These are phyloP conservation scores for Vipera ursinii DNA, from an alignment of 2,797 vertebrate species.

Conservation along the genomic window DNA sequence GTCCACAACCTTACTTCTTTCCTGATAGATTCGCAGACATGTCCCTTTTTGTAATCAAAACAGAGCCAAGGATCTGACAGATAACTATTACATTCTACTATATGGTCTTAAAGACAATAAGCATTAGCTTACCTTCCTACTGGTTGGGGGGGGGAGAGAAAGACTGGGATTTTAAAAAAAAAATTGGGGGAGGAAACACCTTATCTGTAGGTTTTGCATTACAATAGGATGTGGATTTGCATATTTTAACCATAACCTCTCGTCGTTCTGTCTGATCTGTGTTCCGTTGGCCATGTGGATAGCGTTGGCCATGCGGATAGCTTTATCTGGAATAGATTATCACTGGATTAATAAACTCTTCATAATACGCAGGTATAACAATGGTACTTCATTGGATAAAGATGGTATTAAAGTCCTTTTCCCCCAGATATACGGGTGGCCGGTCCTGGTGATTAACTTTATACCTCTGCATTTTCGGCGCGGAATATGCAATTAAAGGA, in stretches of 20 bases:
- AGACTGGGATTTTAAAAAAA: conserved; percentile 71
- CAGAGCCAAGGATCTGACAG: conserved; percentile 67
- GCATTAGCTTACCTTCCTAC: conserved; percentile 74
- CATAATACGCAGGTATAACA: conserved; percentile 78
- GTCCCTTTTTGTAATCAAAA: conserved; percentile 65
- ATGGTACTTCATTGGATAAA: conserved; percentile 72
- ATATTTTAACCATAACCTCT: conserved; percentile 82
- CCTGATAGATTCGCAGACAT: conserved; percentile 48
- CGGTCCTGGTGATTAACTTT: conserved; percentile 69
- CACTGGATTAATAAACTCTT: conserved; percentile 76
- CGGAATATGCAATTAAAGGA: conserved; percentile 72
- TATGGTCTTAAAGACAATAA: conserved; percentile 71
- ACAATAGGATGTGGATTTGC: conserved; percentile 80
- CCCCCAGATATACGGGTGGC: conserved; percentile 66
- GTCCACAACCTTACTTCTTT: conserved; percentile 29
- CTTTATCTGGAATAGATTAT: conserved; percentile 77
- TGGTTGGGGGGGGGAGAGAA: conserved; percentile 60
- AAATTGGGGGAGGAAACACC: neutral
- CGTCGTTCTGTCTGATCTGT: conserved; percentile 74
- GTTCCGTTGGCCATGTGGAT: too few species aligned
- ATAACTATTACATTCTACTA: conserved; percentile 64
- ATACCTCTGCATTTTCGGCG: conserved; percentile 66
- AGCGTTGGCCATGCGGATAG: conserved; percentile 73
- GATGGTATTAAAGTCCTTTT: conserved; percentile 74
- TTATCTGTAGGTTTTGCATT: conserved; percentile 82